Evolutionary conservation across 2,797 vertebrate species (phyloP), one percentile per base, ranked within the genome.

Genomic region (Acropternis orthonyx): DNA sequence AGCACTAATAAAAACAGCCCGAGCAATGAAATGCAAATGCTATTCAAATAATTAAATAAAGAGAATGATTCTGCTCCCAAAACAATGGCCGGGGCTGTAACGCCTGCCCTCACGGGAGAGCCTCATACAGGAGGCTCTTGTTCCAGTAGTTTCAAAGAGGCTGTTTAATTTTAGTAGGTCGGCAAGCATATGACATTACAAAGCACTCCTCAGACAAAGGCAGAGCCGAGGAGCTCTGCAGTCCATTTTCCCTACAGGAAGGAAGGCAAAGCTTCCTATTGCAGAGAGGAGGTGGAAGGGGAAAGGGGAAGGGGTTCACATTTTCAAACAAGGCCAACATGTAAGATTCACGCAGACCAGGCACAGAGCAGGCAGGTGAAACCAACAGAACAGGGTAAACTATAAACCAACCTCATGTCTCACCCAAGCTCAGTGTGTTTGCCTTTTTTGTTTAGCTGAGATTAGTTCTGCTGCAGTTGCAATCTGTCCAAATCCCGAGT

Each of bases 191-290:
- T 12, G 77, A 61, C 83, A 74, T 92, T 69, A 93, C 89, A 90
- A 74, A 89, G 81, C 44, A 23, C 13, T 93, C 49, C 52, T 34
- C 5, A 71, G 65, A 94, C 88, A 95, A 93, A 94, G 90, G 93
- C 89, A 27, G 68, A 77, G 82, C 61, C 0, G 1, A 65, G 68
- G 65, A 90, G 12, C 62, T 58, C 89, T 49, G 79, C 80, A 52
- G 46, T 24, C 67, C 71, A 13, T 92, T 79, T 65, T 78, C 85
- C 85, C 91, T 69, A 27, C 95, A 84, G 95, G 89, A 95, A 95
- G 95, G 94, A 94, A 97, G 51, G 73, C 83, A 85, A 91, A 88
- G 65, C 81, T 92, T 81, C 92, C 95, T 44, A 67, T 5, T 20
- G 91, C 52, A 10, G 82, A 87, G 82, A 95, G 85, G 92, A 66